These are phyloP conservation scores for Nixonia krombeini DNA, from an alignment of 1,140 invertebrate genomes.

Conservation along the genomic window DNA sequence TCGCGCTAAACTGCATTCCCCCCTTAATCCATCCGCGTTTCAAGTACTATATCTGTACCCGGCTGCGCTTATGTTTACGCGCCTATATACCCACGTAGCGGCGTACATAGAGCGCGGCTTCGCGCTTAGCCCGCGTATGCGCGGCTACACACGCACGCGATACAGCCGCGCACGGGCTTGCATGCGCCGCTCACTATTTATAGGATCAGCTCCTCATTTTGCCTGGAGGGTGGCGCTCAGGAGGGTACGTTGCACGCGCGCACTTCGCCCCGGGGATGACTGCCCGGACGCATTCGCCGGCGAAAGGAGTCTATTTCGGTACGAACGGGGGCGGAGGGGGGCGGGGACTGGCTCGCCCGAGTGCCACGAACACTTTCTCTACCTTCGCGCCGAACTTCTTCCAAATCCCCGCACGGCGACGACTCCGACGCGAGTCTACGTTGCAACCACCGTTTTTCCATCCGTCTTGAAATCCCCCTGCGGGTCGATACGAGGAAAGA, in stretches of 20 bases:
- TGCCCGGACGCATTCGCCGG: conserved; percentile 33
- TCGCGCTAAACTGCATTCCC: conserved; percentile 55
- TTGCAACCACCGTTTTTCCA: too few species aligned
- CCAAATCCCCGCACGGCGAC: too few species aligned
- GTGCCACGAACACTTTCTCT: too few species aligned
- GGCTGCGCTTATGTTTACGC: conserved; percentile 31
- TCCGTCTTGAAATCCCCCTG: too few species aligned
- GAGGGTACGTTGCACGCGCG: conserved; percentile 30
- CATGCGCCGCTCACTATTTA: conserved; percentile 38
- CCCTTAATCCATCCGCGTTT: conserved; percentile 55
- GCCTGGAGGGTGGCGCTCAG: conserved; percentile 38
- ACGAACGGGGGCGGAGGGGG: conserved; percentile 20
- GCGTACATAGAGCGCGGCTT: conserved; percentile 17
- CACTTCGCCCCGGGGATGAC: conserved; percentile 31
- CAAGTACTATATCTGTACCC: conserved; percentile 49
- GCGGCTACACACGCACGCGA: conserved; percentile 16
- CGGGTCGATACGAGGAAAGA: too few species aligned
- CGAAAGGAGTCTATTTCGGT: conserved; percentile 36
- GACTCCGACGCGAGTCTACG: too few species aligned
- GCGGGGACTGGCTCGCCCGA: conserved; percentile 1
- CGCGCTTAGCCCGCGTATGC: conserved; percentile 10
- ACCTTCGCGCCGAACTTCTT: neutral
- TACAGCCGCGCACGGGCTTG: conserved; percentile 23
- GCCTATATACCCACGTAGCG: neutral
- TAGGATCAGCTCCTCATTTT: conserved; percentile 30